phyloP scores from a whole-genome alignment of 2,797 vertebrate genomes.

The Sebastes matsubarae region DNA sequence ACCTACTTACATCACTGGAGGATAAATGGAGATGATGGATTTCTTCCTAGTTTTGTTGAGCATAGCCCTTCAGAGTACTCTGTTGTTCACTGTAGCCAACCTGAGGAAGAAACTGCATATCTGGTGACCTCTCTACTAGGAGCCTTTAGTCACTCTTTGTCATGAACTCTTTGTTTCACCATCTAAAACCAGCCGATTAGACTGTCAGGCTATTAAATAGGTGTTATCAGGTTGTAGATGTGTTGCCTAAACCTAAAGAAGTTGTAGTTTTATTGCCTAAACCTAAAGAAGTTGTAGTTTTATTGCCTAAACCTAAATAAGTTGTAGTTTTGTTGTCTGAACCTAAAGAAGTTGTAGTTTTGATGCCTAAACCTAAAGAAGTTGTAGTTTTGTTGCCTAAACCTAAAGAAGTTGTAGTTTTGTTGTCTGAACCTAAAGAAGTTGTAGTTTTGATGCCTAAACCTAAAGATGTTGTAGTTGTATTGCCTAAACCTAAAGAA shows the following conservation, averaged over 20 bases:
- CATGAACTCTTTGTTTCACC: not conserved
- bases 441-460: too few species aligned
- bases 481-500: too few species aligned
- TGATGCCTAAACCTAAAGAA: rapidly evolving
- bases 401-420: too few species aligned
- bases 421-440: too few species aligned
- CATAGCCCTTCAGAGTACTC: not conserved
- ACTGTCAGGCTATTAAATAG: too few species aligned
- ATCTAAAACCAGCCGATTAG: too few species aligned
- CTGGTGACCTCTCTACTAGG: not conserved
- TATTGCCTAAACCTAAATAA: rapidly evolving
- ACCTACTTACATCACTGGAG: not conserved
- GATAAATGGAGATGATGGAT: not conserved
- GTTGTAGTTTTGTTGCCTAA: too few species aligned
- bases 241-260: too few species aligned
- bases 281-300: rapidly evolving
- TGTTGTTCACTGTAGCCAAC: not conserved
- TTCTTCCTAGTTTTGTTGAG: not conserved
- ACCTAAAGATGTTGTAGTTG: too few species aligned
- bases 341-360: too few species aligned
- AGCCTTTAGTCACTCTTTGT: not conserved
- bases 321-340: rapidly evolving
- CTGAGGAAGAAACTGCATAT: not conserved
- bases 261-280: too few species aligned
- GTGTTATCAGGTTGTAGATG: too few species aligned